These are phyloP conservation scores for Spodoptera frugiperda DNA, from an alignment of 1,140 invertebrate genomes.

Conservation along the genomic window DNA sequence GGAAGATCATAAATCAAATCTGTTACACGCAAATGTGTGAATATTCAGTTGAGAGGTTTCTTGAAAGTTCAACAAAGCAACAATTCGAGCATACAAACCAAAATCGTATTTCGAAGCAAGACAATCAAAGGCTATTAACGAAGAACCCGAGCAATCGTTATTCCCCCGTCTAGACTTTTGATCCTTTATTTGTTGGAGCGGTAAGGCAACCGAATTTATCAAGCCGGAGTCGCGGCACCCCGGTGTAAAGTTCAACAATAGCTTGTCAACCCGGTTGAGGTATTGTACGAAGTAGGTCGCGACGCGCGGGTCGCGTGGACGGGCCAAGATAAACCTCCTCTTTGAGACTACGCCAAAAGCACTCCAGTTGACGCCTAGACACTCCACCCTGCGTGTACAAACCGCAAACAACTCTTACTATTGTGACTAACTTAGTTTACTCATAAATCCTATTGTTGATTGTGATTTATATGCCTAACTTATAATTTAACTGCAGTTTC, in stretches of 20 bases:
- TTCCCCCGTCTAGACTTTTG: constrained; percentile 22
- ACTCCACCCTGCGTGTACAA: constrained; percentile 45
- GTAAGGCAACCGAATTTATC: constrained; percentile 39
- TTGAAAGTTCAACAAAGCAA: neutral
- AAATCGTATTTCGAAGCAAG: no score
- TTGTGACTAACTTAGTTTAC: constrained; percentile 31
- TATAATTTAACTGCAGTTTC: constrained; percentile 16
- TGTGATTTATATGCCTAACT: constrained; percentile 5
- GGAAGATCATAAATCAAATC: constrained; percentile 32
- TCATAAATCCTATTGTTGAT: constrained; percentile 11
- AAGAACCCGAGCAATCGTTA: neutral
- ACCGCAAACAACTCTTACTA: neutral
- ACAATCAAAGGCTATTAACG: neutral
- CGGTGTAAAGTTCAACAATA: constrained; percentile 56
- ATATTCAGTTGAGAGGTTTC: neutral
- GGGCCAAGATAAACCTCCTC: constrained; percentile 52
- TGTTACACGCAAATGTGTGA: constrained; percentile 12
- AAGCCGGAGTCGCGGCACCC: constrained; percentile 5
- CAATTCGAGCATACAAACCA: no score
- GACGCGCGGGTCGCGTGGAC: constrained; percentile 29
- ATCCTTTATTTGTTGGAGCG: constrained; percentile 9
- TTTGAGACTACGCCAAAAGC: constrained; percentile 37
- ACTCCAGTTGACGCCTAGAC: constrained; percentile 48
- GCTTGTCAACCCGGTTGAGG: constrained; percentile 45
- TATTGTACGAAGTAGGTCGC: constrained; percentile 46